Percentiles rank a stretch among this genome's conserved stretches.
Evolutionary conservation across 2,888 invertebrate species (phyloP).

Genomic region (Deilephila porcellus): DNA sequence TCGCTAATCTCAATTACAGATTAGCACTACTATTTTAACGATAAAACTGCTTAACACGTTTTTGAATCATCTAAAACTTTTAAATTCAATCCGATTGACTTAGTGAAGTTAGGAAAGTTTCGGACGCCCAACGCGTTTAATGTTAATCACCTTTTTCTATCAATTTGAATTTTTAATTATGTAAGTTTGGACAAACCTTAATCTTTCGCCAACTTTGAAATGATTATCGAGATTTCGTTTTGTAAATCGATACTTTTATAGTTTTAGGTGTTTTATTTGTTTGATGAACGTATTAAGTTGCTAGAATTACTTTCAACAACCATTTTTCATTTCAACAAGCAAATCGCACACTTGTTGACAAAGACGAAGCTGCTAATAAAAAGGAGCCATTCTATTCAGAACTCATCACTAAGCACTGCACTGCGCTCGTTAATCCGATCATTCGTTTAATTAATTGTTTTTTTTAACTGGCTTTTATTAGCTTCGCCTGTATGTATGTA

Average conservation of each 20-base stretch:
- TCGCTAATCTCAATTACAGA: not conserved
- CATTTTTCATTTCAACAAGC: no score
- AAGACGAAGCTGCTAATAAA: no score
- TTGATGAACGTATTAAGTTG: not conserved
- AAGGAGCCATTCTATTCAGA: no score
- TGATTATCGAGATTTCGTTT: not conserved
- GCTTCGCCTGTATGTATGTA: no score
- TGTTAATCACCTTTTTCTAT: conserved; percentile 4
- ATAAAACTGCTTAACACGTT: not conserved
- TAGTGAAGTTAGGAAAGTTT: conserved; percentile 9
- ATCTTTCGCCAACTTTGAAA: not conserved
- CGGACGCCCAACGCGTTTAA: conserved; percentile 11
- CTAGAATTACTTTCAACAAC: not conserved
- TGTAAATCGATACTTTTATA: not conserved
- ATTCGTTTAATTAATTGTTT: no score
- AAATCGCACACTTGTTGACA: no score
- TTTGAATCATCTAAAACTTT: conserved; percentile 14
- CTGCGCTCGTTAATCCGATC: no score
- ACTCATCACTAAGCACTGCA: no score
- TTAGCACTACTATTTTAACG: not conserved
- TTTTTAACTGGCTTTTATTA: no score
- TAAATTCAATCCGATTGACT: conserved; percentile 13
- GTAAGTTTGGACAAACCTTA: not conserved
- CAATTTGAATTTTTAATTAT: not conserved
- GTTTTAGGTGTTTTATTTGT: not conserved